Evolutionary conservation across 2,797 vertebrate genomes (phyloP).

Genomic region (Lacerta viridis): DNA sequence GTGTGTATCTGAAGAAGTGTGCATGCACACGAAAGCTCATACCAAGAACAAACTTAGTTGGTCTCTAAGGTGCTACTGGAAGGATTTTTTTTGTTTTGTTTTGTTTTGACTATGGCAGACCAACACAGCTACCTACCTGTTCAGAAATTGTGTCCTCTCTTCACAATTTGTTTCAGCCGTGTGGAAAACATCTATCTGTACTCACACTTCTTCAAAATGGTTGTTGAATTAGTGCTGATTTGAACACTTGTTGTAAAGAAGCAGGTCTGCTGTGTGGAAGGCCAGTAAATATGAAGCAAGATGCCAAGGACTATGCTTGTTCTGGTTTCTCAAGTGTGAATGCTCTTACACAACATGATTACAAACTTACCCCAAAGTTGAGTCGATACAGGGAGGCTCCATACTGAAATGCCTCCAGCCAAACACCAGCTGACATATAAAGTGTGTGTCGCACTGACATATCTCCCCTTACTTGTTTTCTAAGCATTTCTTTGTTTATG

Average conservation of each 20-base stretch:
- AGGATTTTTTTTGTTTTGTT: too few relatives aligned
- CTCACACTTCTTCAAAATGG: too few relatives aligned
- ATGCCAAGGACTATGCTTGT: neutral
- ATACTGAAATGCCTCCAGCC: slow-evolving; percentile 68
- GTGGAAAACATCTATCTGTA: too few relatives aligned
- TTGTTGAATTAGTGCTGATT: too few relatives aligned
- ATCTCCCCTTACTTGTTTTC: slow-evolving; percentile 76
- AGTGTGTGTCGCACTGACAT: slow-evolving; percentile 60
- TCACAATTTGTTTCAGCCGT: too few relatives aligned
- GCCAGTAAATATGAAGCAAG: neutral
- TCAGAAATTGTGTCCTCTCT: neutral
- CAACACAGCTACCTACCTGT: too few relatives aligned
- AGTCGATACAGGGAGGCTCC: neutral
- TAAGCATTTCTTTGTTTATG: slow-evolving; percentile 79
- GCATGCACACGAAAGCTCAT: too few relatives aligned
- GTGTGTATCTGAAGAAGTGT: too few relatives aligned
- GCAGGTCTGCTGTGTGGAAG: neutral
- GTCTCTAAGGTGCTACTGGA: too few relatives aligned
- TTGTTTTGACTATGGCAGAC: too few relatives aligned
- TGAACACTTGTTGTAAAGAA: neutral
- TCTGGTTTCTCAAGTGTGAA: neutral
- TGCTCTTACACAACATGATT: neutral
- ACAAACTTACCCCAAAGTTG: neutral
- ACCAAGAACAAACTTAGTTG: too few relatives aligned
- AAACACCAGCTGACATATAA: slow-evolving; percentile 67